Evolutionary conservation across 2,797 vertebrate species (phyloP).

Genomic region (Pygocentrus nattereri): DNA sequence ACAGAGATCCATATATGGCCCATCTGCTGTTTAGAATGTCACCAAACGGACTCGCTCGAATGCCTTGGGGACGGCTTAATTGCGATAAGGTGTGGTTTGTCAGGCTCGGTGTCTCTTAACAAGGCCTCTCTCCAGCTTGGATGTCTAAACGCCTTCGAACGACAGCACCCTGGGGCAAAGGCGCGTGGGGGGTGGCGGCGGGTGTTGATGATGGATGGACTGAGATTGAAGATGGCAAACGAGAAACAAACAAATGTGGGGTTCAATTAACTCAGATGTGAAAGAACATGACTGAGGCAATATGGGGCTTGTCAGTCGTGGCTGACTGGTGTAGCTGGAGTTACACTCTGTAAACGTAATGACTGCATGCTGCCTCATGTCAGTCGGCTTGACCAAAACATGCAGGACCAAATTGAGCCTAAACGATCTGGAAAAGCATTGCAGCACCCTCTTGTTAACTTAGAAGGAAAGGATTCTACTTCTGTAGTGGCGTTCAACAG

Average conservation of each 20-base stretch:
- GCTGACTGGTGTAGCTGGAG: not conserved
- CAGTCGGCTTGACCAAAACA: not conserved
- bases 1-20: slow-evolving; percentile 15
- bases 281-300: slow-evolving; percentile 42
- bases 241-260: slow-evolving; percentile 43
- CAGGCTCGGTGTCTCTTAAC: not conserved
- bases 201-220: slow-evolving; percentile 28
- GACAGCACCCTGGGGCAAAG: not conserved
- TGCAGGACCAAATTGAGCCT: not conserved
- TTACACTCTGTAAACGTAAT: not conserved
- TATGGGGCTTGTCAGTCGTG: slow-evolving; percentile 30
- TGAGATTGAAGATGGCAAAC: slow-evolving; percentile 36
- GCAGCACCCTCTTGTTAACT: not conserved
- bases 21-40: slow-evolving; percentile 28
- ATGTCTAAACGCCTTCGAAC: slow-evolving; percentile 14
- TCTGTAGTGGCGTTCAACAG: too few species aligned
- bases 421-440: not conserved
- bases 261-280: slow-evolving; percentile 51
- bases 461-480: not conserved
- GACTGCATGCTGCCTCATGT: not conserved
- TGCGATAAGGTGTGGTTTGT: slow-evolving; percentile 14
- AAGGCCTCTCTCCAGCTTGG: not conserved
- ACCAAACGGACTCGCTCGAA: not conserved
- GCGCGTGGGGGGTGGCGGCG: not conserved
- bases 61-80: slow-evolving; percentile 22